Base-by-base conservation (phyloP, 2,113 vertebrate species). In the Illadopsis cleaveri region DNA sequence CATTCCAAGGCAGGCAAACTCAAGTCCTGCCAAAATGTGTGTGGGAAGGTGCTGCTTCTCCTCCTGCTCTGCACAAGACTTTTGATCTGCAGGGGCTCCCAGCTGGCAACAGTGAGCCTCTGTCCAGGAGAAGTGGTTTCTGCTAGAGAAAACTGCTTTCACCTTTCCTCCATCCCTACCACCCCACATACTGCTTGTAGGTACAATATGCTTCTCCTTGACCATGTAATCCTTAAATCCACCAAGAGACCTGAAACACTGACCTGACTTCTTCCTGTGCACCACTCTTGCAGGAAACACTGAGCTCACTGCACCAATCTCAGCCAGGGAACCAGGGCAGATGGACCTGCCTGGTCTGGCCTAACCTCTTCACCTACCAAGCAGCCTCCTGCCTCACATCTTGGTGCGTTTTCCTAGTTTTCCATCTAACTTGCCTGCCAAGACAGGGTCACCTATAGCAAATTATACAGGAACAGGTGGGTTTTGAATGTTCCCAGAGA, bases 1-100 rank as follows among this genome's bases (percentile, higher is more conserved):
- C 1, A 1, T 15, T 27, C 9, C 37, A 60, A 51, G 24, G 31
- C 38, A 82, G 42, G 18, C 0, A 5, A 12, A 3, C 37, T 40
- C 31, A 40, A 30, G 2, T 50, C 25, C n/a, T 3, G 2, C 2
- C 6, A 21, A 44, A 58, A 11, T 56, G 6, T 66, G 30, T 23
- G 8, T 38, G n/a, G 19, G 17, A 65, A 78, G 6, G 10, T 38
- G 22, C 12, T 83, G 35, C 18, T 75, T 35, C 10, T 91, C 33
- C 31, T n/a, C 6, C 21, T 19, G 9, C 47, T 48, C 35, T 71
- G 37, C 24, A 37, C 18, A 37, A 40, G 5, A 6, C 16, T 79
- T 86, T 54, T 69, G 15, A 19, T 54, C 35, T 48, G 8, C 33
- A 25, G 37, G 8, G 11, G 2, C 0, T 47, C 4, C 15, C 11